Evolutionary conservation across 2,888 invertebrate species (phyloP).

Genomic region (Diaphora mendica): DNA sequence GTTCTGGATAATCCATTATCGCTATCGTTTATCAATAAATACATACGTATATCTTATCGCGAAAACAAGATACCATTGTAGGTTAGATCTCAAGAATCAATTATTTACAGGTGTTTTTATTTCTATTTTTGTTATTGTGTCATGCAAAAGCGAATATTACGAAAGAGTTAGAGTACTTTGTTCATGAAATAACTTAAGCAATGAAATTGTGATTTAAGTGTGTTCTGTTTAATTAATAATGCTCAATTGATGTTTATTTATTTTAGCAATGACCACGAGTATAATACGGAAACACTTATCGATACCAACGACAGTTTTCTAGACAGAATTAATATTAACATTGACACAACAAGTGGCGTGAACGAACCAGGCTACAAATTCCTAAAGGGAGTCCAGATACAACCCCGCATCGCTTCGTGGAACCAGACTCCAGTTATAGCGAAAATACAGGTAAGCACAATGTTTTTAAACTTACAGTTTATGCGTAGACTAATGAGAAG

Average conservation of each 20-base stretch:
- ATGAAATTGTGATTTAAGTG: not conserved
- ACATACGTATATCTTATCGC: not conserved
- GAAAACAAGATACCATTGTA: not conserved
- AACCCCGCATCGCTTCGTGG: conserved; percentile 52
- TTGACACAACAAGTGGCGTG: conserved; percentile 88
- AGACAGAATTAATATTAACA: conserved; percentile 91
- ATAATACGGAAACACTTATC: conserved; percentile 89
- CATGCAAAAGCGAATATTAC: not conserved
- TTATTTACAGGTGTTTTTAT: not conserved
- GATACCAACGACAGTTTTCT: conserved; percentile 94
- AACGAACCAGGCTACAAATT: conserved; percentile 51
- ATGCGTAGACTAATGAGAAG: not conserved
- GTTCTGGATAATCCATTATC: not conserved
- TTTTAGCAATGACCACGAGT: conserved; percentile 62
- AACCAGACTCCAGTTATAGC: conserved; percentile 66
- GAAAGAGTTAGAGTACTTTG: not conserved
- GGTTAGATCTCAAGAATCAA: not conserved
- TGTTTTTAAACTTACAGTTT: not conserved
- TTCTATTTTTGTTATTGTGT: not conserved
- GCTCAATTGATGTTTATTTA: conserved; percentile 16
- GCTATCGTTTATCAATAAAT: not conserved
- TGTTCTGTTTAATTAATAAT: not conserved
- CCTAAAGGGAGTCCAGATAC: conserved; percentile 27
- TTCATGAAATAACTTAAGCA: not conserved
- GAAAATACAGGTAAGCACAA: conserved; percentile 66